A percentile compares a stretch with the other conserved stretches of the same genome.
These are phyloP conservation scores for Drosophila equinoxialis DNA, from an alignment of 1,140 invertebrate genomes.

Conservation along the genomic window DNA sequence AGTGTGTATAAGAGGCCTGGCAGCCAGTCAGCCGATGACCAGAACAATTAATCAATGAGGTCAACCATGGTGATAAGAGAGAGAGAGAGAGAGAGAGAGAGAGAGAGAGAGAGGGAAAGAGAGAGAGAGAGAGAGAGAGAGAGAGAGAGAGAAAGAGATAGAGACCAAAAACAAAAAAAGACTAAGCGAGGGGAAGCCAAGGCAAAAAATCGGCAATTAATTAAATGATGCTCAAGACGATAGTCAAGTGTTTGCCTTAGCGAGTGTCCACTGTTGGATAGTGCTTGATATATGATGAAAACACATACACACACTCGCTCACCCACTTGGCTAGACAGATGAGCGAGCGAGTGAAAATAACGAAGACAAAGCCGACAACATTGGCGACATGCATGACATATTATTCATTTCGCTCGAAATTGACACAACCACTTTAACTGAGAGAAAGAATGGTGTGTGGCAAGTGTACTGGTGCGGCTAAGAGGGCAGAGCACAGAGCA, in stretches of 20 bases:
- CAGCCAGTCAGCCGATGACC: constrained; percentile 7
- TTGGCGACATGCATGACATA: constrained; percentile 59
- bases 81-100: background rate
- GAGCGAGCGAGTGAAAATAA: constrained; percentile 41
- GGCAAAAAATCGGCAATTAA: constrained; percentile 56
- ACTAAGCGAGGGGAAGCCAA: background rate
- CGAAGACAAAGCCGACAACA: constrained; percentile 59
- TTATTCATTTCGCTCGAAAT: constrained; percentile 71
- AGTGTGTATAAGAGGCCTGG: constrained; percentile 14
- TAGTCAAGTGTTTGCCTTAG: constrained; percentile 23
- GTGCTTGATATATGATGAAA: constrained; percentile 22
- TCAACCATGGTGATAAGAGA: background rate
- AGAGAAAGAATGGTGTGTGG: background rate
- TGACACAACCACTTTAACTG: constrained; percentile 63
- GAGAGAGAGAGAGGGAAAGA: too few species aligned
- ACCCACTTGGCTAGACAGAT: constrained; percentile 12
- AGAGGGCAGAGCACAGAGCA: background rate
- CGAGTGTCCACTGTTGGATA: constrained; percentile 35
- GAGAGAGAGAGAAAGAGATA: too few species aligned
- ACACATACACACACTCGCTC: background rate
- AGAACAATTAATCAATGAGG: constrained; percentile 54
- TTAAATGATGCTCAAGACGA: constrained; percentile 44
- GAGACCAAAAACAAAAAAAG: background rate
- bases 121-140: too few species aligned
- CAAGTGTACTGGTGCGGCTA: too few species aligned